Evolutionary conservation across 2,797 vertebrate genomes (phyloP).

Genomic region (Pitangus sulphuratus): DNA sequence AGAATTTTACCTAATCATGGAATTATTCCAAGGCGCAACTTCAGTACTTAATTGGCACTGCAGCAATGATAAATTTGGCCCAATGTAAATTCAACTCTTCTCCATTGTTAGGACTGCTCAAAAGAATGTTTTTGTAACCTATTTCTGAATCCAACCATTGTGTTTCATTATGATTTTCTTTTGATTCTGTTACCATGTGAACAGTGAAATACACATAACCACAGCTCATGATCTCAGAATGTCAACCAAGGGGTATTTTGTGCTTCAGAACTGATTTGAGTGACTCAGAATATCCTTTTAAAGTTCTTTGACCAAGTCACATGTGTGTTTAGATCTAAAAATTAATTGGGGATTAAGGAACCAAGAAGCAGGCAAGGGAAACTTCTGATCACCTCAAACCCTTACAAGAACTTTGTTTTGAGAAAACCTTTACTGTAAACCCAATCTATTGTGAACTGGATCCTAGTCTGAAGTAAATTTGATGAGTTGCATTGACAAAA

Average conservation of each 20-base stretch:
- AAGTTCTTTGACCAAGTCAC: conserved; percentile 44
- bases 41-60: conserved; percentile 48
- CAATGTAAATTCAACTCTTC: conserved; percentile 27
- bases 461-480: neutral
- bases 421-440: conserved; percentile 3
- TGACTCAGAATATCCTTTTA: conserved; percentile 48
- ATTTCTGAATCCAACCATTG: conserved; percentile 56
- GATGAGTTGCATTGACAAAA: conserved; percentile 8
- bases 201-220: conserved; percentile 71
- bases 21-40: neutral
- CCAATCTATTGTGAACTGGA: neutral
- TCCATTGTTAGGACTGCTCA: conserved; percentile 34
- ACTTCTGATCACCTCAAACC: conserved; percentile 23
- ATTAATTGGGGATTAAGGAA: conserved; percentile 64
- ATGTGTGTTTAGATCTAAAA: conserved; percentile 43
- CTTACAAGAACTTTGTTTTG: neutral
- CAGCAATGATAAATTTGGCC: conserved; percentile 45
- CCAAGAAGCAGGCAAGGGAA: neutral
- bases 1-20: conserved; percentile 41
- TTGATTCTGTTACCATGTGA: conserved; percentile 74
- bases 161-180: conserved; percentile 67
- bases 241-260: conserved; percentile 63
- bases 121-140: conserved; percentile 58
- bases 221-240: conserved; percentile 63
- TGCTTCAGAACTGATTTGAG: conserved; percentile 47